Evolutionary conservation across 2,888 invertebrate genomes (phyloP), one percentile per base, ranked within the genome.

Genomic region (Cenopis cana): DNA sequence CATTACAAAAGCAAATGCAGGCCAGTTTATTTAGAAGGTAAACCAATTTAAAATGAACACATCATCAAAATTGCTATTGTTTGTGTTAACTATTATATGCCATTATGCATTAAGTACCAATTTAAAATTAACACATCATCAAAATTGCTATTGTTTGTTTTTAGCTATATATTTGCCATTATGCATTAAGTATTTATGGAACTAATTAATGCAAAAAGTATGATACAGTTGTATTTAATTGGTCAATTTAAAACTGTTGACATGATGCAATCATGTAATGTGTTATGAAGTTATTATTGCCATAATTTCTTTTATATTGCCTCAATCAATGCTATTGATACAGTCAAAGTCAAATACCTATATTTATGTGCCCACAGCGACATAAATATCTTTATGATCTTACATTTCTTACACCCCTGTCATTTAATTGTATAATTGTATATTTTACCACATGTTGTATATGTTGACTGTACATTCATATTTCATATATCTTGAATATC

Each of bases 1-100:
- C 55, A 67, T 71, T 55, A 54, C 62, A 41, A 52, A 49, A 49
- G 46, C 46, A n/a, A 71, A 66, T 71, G 70, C 49, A 38, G 50
- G 49, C 14, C 29, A 46, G 41, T 59, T 54, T 17, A 60, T 67
- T 61, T 70, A 60, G 14, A 54, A 66, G 65, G 59, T 66, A 66
- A 66, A 54, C 49, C 10, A 49, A 65, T 2, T 59, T 65, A 54
- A 46, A 57, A 54, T 54, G 54, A 24, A 33, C 41, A n/a, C 50
- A 18, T 36, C 17, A 50, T 18, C 57, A 29, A 64, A 64, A 62
- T 46, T 54, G 33, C 17, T 41, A 2, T 24, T 59, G 24, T 14
- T 18, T 59, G 12, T 17, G 33, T 36, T 49, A 46, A 24, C n/a
- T 41, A 24, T 18, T 36, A 18, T 55, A 29, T 29, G 9, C 8